Evolutionary conservation across 2,797 vertebrate species (phyloP).

Genomic region (Danio tinwini): DNA sequence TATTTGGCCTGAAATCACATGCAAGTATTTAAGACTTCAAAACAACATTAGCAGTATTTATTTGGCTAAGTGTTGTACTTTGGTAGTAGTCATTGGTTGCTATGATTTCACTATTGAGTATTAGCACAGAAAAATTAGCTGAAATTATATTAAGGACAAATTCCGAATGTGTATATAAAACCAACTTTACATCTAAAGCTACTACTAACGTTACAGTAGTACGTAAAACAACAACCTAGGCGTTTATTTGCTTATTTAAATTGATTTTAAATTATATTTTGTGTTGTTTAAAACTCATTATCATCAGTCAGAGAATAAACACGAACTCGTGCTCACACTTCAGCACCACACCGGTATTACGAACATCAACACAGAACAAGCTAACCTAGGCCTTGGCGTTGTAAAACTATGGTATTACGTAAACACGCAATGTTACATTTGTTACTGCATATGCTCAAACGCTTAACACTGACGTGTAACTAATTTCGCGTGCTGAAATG

Average conservation of each 20-base stretch:
- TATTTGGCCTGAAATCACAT: no score
- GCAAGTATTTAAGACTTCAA: no score
- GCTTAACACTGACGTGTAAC: neutral
- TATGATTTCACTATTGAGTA: no score
- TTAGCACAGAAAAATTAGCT: no score
- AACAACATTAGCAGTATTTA: no score
- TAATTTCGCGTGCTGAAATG: neutral
- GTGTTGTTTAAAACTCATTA: no score
- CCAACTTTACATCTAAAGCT: no score
- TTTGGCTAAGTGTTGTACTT: no score
- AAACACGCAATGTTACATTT: neutral
- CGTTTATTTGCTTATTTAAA: neutral
- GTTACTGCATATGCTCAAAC: neutral
- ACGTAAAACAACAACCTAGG: neutral
- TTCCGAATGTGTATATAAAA: no score
- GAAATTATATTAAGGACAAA: no score
- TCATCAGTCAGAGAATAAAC: neutral
- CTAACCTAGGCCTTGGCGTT: constrained; percentile 15
- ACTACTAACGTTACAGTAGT: no score
- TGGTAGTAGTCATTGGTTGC: no score
- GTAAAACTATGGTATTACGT: neutral
- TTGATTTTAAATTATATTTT: neutral
- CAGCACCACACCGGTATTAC: neutral
- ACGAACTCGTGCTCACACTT: constrained; percentile 16
- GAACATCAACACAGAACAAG: neutral